A percentile compares a stretch with the other conserved stretches of the same genome.
These are phyloP conservation scores for Xenopus borealis DNA, from an alignment of 2,113 vertebrate species.

Conservation along the genomic window DNA sequence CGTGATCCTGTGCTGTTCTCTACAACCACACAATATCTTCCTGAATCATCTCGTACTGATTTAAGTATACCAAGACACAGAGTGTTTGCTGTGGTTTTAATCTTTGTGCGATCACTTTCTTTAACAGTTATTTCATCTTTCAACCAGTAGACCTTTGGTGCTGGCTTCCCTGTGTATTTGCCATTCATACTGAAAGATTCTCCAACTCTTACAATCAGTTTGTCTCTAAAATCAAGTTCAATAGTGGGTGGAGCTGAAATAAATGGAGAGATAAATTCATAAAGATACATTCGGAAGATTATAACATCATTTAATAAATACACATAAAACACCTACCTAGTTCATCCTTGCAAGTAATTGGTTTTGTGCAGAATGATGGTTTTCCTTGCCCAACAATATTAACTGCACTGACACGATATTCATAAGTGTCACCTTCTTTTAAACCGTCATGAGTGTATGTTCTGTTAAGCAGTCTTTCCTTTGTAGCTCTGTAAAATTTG, in stretches of 20 bases:
- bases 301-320: constrained; percentile 14
- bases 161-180: constrained; percentile 88
- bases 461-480: constrained; percentile 84
- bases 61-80: constrained; percentile 85
- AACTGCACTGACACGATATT: constrained; percentile 89
- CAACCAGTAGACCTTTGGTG: constrained; percentile 86
- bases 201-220: constrained; percentile 83
- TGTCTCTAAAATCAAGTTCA: constrained; percentile 93
- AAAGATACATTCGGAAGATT: neutral
- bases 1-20: constrained; percentile 92
- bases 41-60: constrained; percentile 83
- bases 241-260: constrained; percentile 87
- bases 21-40: constrained; percentile 86
- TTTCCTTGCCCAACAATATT: constrained; percentile 93
- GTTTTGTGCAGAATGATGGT: constrained; percentile 92
- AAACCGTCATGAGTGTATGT: constrained; percentile 83
- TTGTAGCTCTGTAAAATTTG: constrained; percentile 84
- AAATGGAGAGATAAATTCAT: constrained; percentile 39
- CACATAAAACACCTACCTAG: constrained; percentile 72
- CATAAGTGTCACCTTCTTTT: constrained; percentile 90
- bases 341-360: constrained; percentile 93
- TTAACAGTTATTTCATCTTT: constrained; percentile 83
- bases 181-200: constrained; percentile 89
- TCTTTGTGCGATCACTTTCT: constrained; percentile 77
- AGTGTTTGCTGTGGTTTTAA: constrained; percentile 81